Conservation (phyloP, 2,888 invertebrate genomes). For the Tridacna gigas region DNA sequence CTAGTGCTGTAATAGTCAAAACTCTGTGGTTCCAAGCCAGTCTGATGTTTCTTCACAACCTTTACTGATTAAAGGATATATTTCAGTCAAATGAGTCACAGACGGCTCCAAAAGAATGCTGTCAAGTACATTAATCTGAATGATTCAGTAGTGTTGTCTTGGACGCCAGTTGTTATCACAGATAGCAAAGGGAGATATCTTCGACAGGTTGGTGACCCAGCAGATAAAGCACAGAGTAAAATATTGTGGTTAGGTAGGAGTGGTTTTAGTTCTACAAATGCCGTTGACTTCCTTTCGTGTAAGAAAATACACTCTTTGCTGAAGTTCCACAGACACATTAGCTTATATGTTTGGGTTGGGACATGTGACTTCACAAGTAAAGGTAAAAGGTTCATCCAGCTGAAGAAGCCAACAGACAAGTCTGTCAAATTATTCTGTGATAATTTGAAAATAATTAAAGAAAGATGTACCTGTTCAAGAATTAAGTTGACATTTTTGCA, state of each 20-base stretch:
- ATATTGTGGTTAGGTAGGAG: slow-evolving; percentile 1
- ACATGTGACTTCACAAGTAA: too few relatives aligned
- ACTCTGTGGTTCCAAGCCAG: too few relatives aligned
- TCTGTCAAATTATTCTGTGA: too few relatives aligned
- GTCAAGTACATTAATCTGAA: neutral
- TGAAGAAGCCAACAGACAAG: too few relatives aligned
- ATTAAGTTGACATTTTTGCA: slow-evolving; percentile 4
- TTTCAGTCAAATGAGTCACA: neutral
- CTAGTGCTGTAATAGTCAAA: too few relatives aligned
- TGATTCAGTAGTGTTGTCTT: neutral
- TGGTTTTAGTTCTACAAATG: slow-evolving; percentile 2
- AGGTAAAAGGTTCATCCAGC: too few relatives aligned
- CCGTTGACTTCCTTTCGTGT: slow-evolving; percentile 1
- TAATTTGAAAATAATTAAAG: slow-evolving; percentile 1
- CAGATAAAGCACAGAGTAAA: neutral
- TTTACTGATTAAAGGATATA: too few relatives aligned
- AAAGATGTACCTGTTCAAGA: slow-evolving; percentile 1
- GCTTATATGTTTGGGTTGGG: too few relatives aligned
- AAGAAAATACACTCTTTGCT: too few relatives aligned
- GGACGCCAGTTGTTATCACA: neutral
- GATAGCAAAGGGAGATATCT: slow-evolving; percentile 5
- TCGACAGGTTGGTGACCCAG: slow-evolving; percentile 1
- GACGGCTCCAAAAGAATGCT: neutral
- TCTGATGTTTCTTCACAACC: slow-evolving; percentile 8
- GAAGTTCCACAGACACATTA: too few relatives aligned